Evolutionary conservation across 64 coral and sea anemone genomes (phyloP).

Genomic region (Hydrozoanthus tunicans): DNA sequence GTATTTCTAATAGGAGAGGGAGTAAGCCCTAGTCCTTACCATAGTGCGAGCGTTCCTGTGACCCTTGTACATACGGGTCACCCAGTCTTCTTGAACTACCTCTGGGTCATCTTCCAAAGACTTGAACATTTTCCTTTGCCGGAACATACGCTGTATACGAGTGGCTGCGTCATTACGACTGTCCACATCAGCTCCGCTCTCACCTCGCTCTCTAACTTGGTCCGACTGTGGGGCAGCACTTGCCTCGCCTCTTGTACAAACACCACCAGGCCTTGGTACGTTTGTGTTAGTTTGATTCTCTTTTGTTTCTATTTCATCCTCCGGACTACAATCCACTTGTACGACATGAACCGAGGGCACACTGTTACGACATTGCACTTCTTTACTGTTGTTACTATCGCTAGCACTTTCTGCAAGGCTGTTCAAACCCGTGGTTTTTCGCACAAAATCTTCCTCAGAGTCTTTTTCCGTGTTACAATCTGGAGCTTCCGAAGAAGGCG

Average conservation of each 20-base stretch:
- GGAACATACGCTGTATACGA: slow-evolving; percentile 86
- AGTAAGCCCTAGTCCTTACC: slow-evolving; percentile 46
- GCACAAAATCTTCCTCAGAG: background rate
- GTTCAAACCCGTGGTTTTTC: background rate
- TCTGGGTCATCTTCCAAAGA: background rate
- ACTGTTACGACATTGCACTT: background rate
- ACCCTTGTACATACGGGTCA: slow-evolving; percentile 84
- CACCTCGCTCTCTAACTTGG: background rate
- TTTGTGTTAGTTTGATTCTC: background rate
- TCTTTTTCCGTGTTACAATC: background rate
- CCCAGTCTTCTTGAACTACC: slow-evolving; percentile 60
- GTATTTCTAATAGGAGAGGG: no score
- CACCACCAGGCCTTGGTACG: background rate
- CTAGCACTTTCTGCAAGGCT: background rate
- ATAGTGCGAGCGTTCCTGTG: slow-evolving; percentile 96
- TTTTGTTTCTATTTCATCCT: slow-evolving; percentile 24
- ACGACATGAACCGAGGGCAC: slow-evolving; percentile 31
- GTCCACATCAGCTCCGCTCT: background rate
- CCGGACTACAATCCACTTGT: slow-evolving; percentile 3
- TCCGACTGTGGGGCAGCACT: slow-evolving; percentile 6
- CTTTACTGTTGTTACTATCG: background rate
- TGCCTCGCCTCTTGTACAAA: slow-evolving; percentile 43
- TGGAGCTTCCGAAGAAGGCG: background rate
- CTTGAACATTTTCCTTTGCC: slow-evolving; percentile 68
- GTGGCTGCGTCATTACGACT: slow-evolving; percentile 62